Percentiles rank a stretch among this genome's conserved stretches.
These are phyloP conservation scores for Drosophila sproati DNA, from an alignment of 1,140 invertebrate genomes.

Conservation along the genomic window DNA sequence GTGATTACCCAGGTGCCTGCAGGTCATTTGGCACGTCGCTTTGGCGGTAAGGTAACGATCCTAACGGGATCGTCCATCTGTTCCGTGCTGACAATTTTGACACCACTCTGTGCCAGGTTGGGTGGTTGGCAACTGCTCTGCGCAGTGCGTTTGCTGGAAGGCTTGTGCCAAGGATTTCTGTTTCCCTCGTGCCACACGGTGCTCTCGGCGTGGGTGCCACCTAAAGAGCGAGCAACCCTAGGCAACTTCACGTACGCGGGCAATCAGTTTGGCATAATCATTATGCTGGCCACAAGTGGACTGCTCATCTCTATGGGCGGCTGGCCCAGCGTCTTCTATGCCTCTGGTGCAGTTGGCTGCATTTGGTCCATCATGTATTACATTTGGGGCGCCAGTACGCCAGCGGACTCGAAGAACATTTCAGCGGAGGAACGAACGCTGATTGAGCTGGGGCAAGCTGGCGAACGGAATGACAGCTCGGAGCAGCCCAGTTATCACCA, in stretches of 20 bases:
- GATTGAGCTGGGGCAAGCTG: slow-evolving; percentile 85
- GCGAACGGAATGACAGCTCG: not conserved
- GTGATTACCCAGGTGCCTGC: slow-evolving; percentile 86
- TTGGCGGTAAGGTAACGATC: slow-evolving; percentile 86
- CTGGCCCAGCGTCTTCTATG: slow-evolving; percentile 92
- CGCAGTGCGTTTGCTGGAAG: slow-evolving; percentile 89
- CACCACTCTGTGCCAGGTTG: slow-evolving; percentile 59
- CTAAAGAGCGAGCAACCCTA: slow-evolving; percentile 86
- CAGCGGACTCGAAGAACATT: slow-evolving; percentile 87
- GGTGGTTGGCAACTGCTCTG: slow-evolving; percentile 87
- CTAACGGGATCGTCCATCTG: slow-evolving; percentile 14
- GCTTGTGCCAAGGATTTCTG: slow-evolving; percentile 91
- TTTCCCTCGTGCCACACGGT: slow-evolving; percentile 91
- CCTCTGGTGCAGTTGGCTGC: slow-evolving; percentile 88
- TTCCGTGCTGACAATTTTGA: slow-evolving; percentile 85
- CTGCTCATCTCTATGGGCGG: slow-evolving; percentile 87
- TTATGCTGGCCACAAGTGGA: slow-evolving; percentile 88
- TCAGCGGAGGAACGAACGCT: slow-evolving; percentile 86
- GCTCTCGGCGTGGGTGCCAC: slow-evolving; percentile 90
- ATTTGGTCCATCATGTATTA: slow-evolving; percentile 87
- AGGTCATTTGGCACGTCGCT: slow-evolving; percentile 87
- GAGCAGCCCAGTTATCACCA: slow-evolving; percentile 29
- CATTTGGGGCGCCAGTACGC: slow-evolving; percentile 88
- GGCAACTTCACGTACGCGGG: slow-evolving; percentile 87
- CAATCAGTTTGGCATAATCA: slow-evolving; percentile 89